Evolutionary conservation across 2,113 vertebrate genomes (phyloP).

Genomic region (Dicerorhinus sumatrensis): DNA sequence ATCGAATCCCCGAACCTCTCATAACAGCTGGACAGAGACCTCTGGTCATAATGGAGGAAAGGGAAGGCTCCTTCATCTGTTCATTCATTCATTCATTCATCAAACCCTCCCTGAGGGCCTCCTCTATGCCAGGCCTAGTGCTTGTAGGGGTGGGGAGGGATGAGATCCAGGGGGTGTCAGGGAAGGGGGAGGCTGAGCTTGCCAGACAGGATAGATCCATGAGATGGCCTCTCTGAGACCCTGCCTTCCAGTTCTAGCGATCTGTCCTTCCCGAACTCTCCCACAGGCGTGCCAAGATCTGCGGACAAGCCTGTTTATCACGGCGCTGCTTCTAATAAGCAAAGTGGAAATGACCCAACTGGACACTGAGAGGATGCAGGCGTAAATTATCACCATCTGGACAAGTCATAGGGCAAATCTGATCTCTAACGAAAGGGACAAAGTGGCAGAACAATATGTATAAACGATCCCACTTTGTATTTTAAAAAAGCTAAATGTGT

Average conservation of each 20-base stretch:
- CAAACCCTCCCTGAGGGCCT: not conserved
- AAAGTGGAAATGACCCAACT: not conserved
- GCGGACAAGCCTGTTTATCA: not conserved
- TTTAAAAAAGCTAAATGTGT: not conserved
- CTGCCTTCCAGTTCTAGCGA: not conserved
- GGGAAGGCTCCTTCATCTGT: not conserved
- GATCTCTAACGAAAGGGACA: not conserved
- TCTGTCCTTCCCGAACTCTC: not conserved
- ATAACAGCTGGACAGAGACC: not conserved
- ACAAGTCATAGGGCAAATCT: not conserved
- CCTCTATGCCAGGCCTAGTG: not conserved
- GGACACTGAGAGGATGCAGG: not conserved
- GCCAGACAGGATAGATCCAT: not conserved
- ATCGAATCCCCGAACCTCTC: too few relatives aligned
- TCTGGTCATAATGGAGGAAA: not conserved
- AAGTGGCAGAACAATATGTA: not conserved
- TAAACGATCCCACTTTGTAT: not conserved
- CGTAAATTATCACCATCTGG: not conserved
- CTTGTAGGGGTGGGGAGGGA: fast-evolving
- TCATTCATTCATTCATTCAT: not conserved
- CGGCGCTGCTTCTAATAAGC: not conserved
- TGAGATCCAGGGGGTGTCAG: not conserved
- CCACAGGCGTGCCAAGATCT: not conserved
- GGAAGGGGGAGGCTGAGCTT: not conserved
- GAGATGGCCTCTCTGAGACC: not conserved